A percentile compares a stretch with the other conserved stretches of the same genome.
These are phyloP conservation scores for Drosophila guanche DNA, from an alignment of 1,140 invertebrate species.

Conservation along the genomic window DNA sequence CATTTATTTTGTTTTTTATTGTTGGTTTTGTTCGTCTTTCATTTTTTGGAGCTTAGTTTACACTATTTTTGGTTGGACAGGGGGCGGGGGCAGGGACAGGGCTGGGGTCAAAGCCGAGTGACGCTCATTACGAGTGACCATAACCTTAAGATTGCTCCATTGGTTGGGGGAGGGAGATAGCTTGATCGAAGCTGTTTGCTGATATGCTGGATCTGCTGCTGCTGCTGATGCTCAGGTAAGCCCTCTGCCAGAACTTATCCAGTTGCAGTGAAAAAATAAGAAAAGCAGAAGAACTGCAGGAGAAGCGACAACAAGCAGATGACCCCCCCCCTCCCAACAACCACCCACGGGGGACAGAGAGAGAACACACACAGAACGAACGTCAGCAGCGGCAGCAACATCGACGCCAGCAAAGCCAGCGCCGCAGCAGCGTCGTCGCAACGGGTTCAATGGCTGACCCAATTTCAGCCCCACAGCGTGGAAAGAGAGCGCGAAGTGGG, in stretches of 20 bases:
- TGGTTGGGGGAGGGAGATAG: constrained; percentile 2
- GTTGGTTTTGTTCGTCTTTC: constrained; percentile 16
- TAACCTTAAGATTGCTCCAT: constrained; percentile 67
- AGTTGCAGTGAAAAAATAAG: too few relatives aligned
- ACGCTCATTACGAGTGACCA: constrained; percentile 64
- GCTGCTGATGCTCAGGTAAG: not conserved
- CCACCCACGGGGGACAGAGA: not conserved
- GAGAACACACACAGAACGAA: constrained; percentile 29
- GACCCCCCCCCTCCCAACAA: too few relatives aligned
- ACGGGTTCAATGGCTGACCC: constrained; percentile 82
- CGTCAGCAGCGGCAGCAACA: constrained; percentile 1
- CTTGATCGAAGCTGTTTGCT: not conserved
- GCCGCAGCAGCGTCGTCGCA: constrained; percentile 54
- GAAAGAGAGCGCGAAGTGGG: constrained; percentile 41
- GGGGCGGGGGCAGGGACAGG: not conserved
- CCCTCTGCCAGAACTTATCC: too few relatives aligned
- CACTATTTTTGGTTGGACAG: constrained; percentile 22
- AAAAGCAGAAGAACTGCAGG: too few relatives aligned
- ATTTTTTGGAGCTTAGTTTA: constrained; percentile 31
- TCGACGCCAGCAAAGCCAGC: not conserved
- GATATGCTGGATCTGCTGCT: not conserved
- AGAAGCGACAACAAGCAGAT: constrained; percentile 2
- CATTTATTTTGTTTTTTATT: constrained; percentile 42
- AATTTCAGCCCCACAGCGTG: constrained; percentile 65
- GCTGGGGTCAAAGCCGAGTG: constrained; percentile 33